These are phyloP conservation scores for Actinia equina DNA, from an alignment of 64 coral and sea anemone species.

Conservation along the genomic window DNA sequence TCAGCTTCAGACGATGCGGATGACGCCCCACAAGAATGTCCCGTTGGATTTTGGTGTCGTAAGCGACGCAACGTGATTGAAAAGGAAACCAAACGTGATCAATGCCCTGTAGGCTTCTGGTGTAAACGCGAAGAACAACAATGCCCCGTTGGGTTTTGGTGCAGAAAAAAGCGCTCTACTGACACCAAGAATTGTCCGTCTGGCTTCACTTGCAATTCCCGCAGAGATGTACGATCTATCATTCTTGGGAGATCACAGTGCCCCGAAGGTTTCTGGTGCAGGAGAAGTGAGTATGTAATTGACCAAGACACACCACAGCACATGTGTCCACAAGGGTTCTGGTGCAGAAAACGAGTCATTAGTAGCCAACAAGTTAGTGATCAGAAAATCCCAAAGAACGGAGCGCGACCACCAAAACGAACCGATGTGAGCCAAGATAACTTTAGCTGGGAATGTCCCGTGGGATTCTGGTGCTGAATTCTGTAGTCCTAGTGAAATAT, in stretches of 20 bases:
- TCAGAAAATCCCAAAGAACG: background rate
- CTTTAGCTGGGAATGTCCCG: slow-evolving; percentile 15
- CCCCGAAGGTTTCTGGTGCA: slow-evolving; percentile 55
- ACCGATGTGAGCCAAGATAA: background rate
- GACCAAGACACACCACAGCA: slow-evolving; percentile 42
- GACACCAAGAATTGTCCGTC: slow-evolving; percentile 28
- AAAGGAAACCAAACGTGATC: slow-evolving; percentile 1
- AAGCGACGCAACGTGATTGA: slow-evolving; percentile 47
- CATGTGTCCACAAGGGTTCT: slow-evolving; percentile 18
- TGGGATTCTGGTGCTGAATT: slow-evolving; percentile 16
- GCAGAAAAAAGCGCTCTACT: slow-evolving; percentile 43
- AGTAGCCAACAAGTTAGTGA: slow-evolving; percentile 14
- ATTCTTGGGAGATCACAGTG: slow-evolving; percentile 23
- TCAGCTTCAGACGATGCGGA: background rate
- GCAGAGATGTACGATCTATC: slow-evolving; percentile 2
- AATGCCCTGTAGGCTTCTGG: slow-evolving; percentile 61
- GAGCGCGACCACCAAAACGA: background rate
- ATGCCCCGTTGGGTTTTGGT: slow-evolving; percentile 64
- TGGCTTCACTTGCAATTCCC: slow-evolving; percentile 41
- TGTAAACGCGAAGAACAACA: slow-evolving; percentile 26
- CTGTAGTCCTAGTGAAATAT: background rate
- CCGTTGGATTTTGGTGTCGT: slow-evolving; percentile 46
- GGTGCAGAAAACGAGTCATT: slow-evolving; percentile 34
- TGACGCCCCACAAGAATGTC: slow-evolving; percentile 12
- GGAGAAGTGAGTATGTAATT: slow-evolving; percentile 44